Evolutionary conservation across 2,888 invertebrate species (phyloP), one percentile per base, ranked within the genome.

Genomic region (Drosophila vallismaia): DNA sequence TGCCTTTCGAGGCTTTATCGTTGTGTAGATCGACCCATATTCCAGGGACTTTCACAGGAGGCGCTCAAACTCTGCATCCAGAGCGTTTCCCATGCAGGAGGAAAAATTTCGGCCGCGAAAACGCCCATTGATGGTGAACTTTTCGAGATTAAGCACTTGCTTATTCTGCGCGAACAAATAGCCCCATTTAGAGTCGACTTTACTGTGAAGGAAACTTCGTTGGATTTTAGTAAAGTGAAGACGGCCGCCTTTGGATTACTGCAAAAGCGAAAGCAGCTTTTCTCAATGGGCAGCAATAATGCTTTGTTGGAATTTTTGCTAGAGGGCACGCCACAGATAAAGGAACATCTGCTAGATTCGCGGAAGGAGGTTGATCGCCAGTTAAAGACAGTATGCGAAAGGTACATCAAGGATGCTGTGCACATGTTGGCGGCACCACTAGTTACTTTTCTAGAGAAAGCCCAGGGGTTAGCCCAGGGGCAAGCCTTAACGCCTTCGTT

Each of bases 121-220:
- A 95, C 95, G 0, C 92, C 93, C n/a, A 93, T 98, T n/a, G 99
- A 99, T 92, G 98, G 97, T 0, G 95, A 97, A 89, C 93, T 99
- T n/a, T 99, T 99, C 91, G 96, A 99, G 92, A 97, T 99, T 45
- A 99, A 99, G 91, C 99, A 99, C 92, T 92, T 99, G 64, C 93
- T 99, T 3, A 99, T 99, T 64, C 93, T 99, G 1, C 92, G 99
- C 24, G 99, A 99, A 90, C 99, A 99, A 92, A 99, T 99, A 29
- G 98, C 99, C 0, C 99, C 99, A 0, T 99, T 99, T 90, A 98
- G 99, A 91, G 97, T 97, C 0, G 99, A 98, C 89, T 97, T 97
- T 80, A 95, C 97, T 0, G 94, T 98, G 0, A 97, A 97, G 88
- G 99, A 99, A 91, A 97, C 98, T 5, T 95, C 96, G 14, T 91